phyloP scores from a whole-genome alignment of 2,113 vertebrate genomes.

The Phalacrocorax aristotelis region DNA sequence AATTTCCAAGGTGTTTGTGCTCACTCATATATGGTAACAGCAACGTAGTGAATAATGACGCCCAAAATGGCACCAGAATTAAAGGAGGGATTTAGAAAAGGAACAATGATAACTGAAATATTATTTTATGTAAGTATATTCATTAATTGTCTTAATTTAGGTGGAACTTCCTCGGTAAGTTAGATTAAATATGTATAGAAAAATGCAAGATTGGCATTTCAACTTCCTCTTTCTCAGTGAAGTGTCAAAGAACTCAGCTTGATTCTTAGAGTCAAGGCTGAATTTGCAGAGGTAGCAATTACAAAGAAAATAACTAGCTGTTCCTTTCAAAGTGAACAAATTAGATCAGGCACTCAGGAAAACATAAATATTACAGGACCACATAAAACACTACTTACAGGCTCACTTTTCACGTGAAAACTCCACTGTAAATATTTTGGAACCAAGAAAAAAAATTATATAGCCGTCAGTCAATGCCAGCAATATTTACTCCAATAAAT shows the following conservation, averaged over 20 bases:
- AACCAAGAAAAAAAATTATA: not conserved
- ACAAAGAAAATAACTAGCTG: not conserved
- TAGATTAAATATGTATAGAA: not conserved
- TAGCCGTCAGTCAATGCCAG: not conserved
- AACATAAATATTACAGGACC: not conserved
- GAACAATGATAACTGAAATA: not conserved
- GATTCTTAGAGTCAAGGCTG: not conserved
- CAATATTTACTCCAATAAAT: not conserved
- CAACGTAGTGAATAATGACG: not conserved
- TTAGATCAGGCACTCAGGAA: not conserved
- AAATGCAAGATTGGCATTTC: not conserved
- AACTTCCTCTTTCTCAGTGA: not conserved
- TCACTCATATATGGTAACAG: not conserved
- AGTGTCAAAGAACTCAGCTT: not conserved
- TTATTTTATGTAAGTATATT: not conserved
- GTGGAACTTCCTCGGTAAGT: not conserved
- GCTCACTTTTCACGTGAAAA: not conserved
- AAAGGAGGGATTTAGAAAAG: not conserved
- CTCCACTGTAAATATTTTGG: not conserved
- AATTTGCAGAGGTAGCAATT: conserved; percentile 17
- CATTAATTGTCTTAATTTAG: not conserved
- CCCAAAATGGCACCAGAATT: not conserved
- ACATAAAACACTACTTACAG: not conserved
- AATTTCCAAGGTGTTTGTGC: not conserved
- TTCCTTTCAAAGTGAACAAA: conserved; percentile 1